Conservation (phyloP, 2,888 invertebrate genomes). For the Perizoma flavofasciatum region DNA sequence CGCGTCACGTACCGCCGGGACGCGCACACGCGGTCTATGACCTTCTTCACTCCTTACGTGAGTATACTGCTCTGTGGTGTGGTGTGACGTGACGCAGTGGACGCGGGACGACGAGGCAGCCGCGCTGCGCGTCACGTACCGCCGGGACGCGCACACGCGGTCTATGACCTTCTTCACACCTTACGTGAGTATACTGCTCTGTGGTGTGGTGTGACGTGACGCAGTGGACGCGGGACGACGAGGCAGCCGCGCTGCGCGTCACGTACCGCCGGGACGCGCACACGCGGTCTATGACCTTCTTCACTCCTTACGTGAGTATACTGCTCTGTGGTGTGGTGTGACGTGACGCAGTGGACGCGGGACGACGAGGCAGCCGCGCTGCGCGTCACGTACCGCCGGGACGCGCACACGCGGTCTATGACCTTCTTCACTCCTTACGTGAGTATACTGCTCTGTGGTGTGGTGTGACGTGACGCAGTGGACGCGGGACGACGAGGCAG, state of each 20-base stretch:
- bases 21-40: no score
- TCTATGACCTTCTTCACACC: no score
- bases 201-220: no score
- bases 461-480: conserved; percentile 83
- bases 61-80: no score
- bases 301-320: conserved; percentile 68
- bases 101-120: no score
- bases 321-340: background rate
- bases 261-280: conserved; percentile 85
- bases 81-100: no score
- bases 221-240: conserved; percentile 95
- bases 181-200: no score
- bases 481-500: conserved; percentile 96
- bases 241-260: conserved; percentile 95
- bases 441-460: conserved; percentile 31
- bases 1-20: no score
- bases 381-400: conserved; percentile 90
- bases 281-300: conserved; percentile 62
- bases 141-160: no score
- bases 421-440: conserved; percentile 71
- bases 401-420: conserved; percentile 57
- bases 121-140: no score
- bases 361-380: conserved; percentile 97
- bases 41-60: no score
- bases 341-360: conserved; percentile 89